Conservation (phyloP, 2,113 vertebrate species). For the Colistium nudipinnis region DNA sequence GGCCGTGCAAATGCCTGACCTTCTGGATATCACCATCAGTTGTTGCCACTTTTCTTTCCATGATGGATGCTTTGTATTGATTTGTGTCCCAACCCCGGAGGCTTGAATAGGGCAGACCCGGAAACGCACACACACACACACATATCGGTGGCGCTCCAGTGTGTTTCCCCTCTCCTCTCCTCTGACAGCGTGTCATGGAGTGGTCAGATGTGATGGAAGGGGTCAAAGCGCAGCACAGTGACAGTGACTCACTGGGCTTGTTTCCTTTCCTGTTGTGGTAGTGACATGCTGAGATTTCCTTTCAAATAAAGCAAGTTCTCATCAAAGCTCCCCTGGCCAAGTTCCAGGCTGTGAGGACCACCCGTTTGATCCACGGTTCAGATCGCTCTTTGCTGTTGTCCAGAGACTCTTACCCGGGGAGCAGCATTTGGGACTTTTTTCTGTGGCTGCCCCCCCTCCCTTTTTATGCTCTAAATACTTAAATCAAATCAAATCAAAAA, state of each 20-base stretch:
- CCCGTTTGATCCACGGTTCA: conserved; percentile 25
- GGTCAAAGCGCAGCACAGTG: conserved; percentile 59
- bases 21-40: conserved; percentile 46
- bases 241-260: conserved; percentile 47
- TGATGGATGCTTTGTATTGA: conserved; percentile 69
- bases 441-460: background rate
- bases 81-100: conserved; percentile 39
- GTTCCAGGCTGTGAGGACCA: conserved; percentile 30
- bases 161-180: conserved; percentile 28
- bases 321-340: conserved; percentile 13
- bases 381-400: conserved; percentile 1
- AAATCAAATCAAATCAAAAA: no score
- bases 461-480: background rate
- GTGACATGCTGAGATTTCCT: conserved; percentile 44
- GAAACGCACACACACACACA: conserved; percentile 37
- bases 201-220: conserved; percentile 42
- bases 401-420: background rate
- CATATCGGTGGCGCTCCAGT: conserved; percentile 26
- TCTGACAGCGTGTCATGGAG: conserved; percentile 54
- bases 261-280: conserved; percentile 60
- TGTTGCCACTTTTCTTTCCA: conserved; percentile 42
- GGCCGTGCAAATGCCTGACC: conserved; percentile 32
- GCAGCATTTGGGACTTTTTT: conserved; percentile 3
- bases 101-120: conserved; percentile 40
- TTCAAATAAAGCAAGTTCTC: conserved; percentile 46